Conservation (phyloP, 1,140 invertebrate species). For the Olivierus martensii region DNA sequence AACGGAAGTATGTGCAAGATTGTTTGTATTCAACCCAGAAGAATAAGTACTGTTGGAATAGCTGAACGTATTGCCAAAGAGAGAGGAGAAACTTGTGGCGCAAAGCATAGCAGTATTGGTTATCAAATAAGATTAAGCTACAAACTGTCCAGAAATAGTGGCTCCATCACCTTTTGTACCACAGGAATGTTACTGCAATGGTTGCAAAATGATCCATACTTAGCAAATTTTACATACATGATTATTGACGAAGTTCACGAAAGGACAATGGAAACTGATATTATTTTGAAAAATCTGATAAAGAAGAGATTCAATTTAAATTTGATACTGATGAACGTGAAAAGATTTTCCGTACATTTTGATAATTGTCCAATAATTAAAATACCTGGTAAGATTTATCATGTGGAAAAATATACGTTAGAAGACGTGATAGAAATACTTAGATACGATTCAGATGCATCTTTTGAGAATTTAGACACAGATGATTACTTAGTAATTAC, state of each 20-base stretch:
- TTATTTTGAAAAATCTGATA: conserved; percentile 61
- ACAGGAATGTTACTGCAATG: conserved; percentile 50
- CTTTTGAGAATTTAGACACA: no score
- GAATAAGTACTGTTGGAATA: conserved; percentile 38
- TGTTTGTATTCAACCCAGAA: conserved; percentile 36
- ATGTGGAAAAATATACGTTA: no score
- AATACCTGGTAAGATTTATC: no score
- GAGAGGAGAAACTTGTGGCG: conserved; percentile 44
- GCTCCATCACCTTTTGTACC: conserved; percentile 68
- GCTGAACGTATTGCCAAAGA: conserved; percentile 28
- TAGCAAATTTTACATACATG: conserved; percentile 62
- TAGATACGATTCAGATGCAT: no score
- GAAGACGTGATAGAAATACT: no score
- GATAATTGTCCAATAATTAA: no score
- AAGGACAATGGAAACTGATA: conserved; percentile 78
- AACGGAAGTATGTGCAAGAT: conserved; percentile 34
- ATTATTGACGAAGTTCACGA: conserved; percentile 91
- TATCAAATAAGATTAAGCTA: conserved; percentile 69
- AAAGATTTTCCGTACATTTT: no score
- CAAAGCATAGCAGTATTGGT: conserved; percentile 70
- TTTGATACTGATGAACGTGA: conserved; percentile 80
- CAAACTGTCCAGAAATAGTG: conserved; percentile 36
- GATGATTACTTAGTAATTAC: no score
- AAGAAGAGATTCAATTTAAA: conserved; percentile 54
- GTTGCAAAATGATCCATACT: conserved; percentile 37